Percentiles rank a stretch among this genome's conserved stretches.
Conservation (phyloP, 2,888 invertebrate species). For the Orthosia gothica region DNA sequence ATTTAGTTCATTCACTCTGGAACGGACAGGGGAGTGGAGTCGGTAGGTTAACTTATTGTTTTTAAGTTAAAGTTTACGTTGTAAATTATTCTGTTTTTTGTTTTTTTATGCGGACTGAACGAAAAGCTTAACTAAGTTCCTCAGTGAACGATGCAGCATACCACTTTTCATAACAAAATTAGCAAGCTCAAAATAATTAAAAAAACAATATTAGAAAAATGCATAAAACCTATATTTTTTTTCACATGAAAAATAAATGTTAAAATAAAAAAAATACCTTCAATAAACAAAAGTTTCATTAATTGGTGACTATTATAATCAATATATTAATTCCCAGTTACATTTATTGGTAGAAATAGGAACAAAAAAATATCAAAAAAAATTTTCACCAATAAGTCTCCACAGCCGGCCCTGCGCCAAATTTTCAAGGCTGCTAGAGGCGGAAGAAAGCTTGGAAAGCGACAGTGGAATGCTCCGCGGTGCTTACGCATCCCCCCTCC, state of each 20-base stretch:
- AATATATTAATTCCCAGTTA: not conserved
- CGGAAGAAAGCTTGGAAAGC: constrained; percentile 91
- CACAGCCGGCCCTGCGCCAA: constrained; percentile 76
- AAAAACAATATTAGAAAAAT: not conserved
- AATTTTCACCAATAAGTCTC: constrained; percentile 65
- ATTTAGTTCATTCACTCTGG: constrained; percentile 89
- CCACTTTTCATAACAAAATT: too few species aligned
- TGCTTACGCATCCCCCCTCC: constrained; percentile 77
- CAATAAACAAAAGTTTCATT: not conserved
- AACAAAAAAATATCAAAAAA: not conserved
- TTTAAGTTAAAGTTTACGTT: not conserved
- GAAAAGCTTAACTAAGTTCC: not conserved
- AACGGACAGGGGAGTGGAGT: constrained; percentile 73
- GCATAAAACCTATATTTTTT: not conserved
- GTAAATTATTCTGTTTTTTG: too few species aligned
- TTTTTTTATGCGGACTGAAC: not conserved
- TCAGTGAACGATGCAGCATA: too few species aligned
- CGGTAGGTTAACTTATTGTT: constrained; percentile 31
- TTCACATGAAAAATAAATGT: too few species aligned
- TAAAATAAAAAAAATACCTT: too few species aligned
- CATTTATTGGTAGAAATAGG: not conserved
- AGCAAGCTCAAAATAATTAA: not conserved
- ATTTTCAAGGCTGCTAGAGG: constrained; percentile 86
- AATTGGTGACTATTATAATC: not conserved
- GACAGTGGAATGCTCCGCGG: constrained; percentile 89